These are phyloP conservation scores for Drosophila lowei DNA, from an alignment of 1,140 invertebrate species.

Conservation along the genomic window DNA sequence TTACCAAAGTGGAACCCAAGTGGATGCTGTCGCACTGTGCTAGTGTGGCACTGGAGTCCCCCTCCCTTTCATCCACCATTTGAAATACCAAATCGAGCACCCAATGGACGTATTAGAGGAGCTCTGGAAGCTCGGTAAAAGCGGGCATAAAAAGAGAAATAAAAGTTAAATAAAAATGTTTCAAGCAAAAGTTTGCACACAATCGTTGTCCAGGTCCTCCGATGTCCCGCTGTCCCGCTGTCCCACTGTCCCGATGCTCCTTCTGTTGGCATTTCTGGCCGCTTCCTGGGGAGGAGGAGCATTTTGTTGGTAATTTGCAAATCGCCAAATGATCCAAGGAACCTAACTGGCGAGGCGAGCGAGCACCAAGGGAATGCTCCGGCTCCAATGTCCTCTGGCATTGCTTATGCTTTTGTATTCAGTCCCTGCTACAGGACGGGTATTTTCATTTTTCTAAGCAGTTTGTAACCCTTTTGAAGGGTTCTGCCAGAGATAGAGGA, in stretches of 20 bases:
- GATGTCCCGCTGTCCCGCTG: neutral
- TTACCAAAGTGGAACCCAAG: slow-evolving; percentile 25
- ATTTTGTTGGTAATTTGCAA: slow-evolving; percentile 65
- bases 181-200: slow-evolving; percentile 55
- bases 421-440: no score
- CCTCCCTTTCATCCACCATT: neutral
- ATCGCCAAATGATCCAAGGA: slow-evolving; percentile 62
- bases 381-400: slow-evolving; percentile 28
- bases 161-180: slow-evolving; percentile 76
- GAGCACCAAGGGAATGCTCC: slow-evolving; percentile 26
- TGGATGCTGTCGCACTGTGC: neutral
- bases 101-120: slow-evolving; percentile 66
- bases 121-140: slow-evolving; percentile 3
- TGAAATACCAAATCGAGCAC: slow-evolving; percentile 44
- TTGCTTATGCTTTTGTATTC: slow-evolving; percentile 24
- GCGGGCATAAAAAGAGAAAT: slow-evolving; percentile 63
- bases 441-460: no score
- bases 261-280: neutral
- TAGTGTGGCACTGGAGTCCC: neutral
- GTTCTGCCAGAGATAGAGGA: no score
- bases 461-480: no score
- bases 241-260: neutral
- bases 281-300: slow-evolving; percentile 5
- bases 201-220: slow-evolving; percentile 31
- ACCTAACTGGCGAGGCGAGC: slow-evolving; percentile 18